A percentile compares a stretch with the other conserved stretches of the same genome.
Evolutionary conservation across 2,797 vertebrate genomes (phyloP).

Genomic region (Erithacus rubecula): DNA sequence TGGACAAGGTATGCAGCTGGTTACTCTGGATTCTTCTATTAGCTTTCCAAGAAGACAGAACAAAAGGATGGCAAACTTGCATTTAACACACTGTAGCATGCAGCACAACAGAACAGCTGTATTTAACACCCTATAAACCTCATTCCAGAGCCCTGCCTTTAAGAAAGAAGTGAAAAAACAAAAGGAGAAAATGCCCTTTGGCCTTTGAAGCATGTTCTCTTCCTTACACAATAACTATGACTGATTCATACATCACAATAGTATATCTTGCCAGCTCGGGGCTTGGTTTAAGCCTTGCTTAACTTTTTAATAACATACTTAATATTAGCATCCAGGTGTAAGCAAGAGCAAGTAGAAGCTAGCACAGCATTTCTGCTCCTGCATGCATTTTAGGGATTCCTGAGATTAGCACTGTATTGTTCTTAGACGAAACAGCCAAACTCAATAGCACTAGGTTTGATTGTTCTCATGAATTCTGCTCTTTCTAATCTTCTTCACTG

Average conservation of each 20-base stretch:
- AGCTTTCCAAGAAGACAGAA: background rate
- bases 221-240: background rate
- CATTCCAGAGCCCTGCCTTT: background rate
- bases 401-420: background rate
- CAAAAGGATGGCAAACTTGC: background rate
- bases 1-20: background rate
- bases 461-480: background rate
- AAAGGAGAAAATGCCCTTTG: background rate
- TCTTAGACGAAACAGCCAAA: background rate
- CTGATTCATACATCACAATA: background rate
- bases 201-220: background rate
- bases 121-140: background rate
- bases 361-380: background rate
- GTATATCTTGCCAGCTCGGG: background rate
- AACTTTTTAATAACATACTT: background rate
- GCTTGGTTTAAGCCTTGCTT: background rate
- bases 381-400: background rate
- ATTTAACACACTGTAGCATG: background rate
- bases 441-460: background rate
- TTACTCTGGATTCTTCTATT: background rate
- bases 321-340: background rate
- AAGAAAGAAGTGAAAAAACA: background rate
- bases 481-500: conserved; percentile 3
- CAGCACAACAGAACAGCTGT: background rate
- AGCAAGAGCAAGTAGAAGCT: background rate